Conservation (phyloP, 2,888 invertebrate genomes). For the Epirrita christyi region DNA sequence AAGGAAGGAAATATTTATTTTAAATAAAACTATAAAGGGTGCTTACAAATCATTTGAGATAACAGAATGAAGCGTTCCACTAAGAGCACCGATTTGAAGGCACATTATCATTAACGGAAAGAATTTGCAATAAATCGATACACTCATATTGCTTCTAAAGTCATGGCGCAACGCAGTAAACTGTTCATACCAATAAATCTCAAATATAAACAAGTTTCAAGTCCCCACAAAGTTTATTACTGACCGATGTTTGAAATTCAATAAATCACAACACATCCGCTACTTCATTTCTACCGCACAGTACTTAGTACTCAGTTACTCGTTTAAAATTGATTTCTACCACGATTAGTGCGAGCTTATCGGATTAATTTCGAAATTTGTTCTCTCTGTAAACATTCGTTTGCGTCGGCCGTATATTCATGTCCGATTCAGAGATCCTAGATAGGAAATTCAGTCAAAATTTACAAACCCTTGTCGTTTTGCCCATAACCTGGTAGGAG, state of each 20-base stretch:
- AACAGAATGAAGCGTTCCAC: background rate
- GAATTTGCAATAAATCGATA: constrained; percentile 5
- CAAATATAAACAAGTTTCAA: constrained; percentile 65
- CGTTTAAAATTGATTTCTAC: constrained; percentile 60
- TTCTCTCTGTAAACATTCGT: constrained; percentile 72
- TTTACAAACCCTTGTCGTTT: constrained; percentile 81
- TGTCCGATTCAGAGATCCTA: constrained; percentile 70
- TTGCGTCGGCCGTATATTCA: constrained; percentile 68
- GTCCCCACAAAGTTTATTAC: constrained; percentile 62
- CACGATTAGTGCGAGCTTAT: constrained; percentile 58
- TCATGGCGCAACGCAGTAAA: constrained; percentile 63
- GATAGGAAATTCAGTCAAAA: constrained; percentile 81
- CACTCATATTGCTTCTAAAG: constrained; percentile 11
- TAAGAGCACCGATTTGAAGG: no score
- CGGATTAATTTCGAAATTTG: constrained; percentile 74
- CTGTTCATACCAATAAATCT: constrained; percentile 67
- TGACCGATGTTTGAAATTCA: constrained; percentile 67
- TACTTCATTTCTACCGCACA: constrained; percentile 59
- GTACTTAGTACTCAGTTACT: constrained; percentile 48
- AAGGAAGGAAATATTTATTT: no score
- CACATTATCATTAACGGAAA: no score
- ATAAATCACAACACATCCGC: constrained; percentile 78
- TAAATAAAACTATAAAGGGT: no score
- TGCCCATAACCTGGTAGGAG: constrained; percentile 80
- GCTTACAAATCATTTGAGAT: no score